Conservation (phyloP, 2,797 vertebrate genomes). For the Botia almorhae region DNA sequence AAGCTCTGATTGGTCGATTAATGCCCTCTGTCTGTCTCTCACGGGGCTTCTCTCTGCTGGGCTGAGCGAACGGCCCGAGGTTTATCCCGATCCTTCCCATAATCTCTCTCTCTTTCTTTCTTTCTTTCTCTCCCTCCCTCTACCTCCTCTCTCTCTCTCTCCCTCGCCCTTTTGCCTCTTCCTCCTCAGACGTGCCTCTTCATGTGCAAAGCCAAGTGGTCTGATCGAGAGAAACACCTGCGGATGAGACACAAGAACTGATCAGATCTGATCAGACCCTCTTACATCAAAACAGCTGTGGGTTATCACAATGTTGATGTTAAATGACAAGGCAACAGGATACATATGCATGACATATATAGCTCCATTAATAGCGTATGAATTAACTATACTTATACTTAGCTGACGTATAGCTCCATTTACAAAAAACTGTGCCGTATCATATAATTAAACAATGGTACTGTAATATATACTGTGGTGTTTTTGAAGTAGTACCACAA, state of each 20-base stretch:
- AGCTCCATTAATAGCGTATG: too few species aligned
- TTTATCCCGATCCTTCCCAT: slow-evolving; percentile 24
- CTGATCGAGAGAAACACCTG: slow-evolving; percentile 99
- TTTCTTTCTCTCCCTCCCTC: slow-evolving; percentile 55
- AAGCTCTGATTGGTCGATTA: slow-evolving; percentile 6
- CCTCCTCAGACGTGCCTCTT: slow-evolving; percentile 93
- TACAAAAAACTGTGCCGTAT: too few species aligned
- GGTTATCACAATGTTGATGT: too few species aligned
- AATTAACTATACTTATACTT: too few species aligned
- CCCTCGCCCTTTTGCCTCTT: slow-evolving; percentile 36
- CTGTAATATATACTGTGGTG: too few species aligned
- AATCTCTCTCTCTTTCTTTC: slow-evolving; percentile 50
- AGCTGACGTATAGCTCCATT: too few species aligned
- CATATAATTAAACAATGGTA: too few species aligned
- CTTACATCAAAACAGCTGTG: too few species aligned
- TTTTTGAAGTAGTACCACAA: too few species aligned
- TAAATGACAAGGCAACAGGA: too few species aligned
- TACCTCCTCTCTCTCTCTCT: slow-evolving; percentile 54
- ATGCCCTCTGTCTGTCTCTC: slow-evolving; percentile 1
- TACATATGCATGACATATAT: too few species aligned
- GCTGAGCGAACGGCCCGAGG: slow-evolving; percentile 3
- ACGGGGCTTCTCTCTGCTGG: slow-evolving; percentile 15
- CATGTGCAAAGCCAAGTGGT: slow-evolving; percentile 99
- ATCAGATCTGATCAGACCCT: neutral
- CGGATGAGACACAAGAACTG: slow-evolving; percentile 52